Evolutionary conservation across 1,140 invertebrate species (phyloP), one percentile per base, ranked within the genome.

Genomic region (Meteorus sp.): DNA sequence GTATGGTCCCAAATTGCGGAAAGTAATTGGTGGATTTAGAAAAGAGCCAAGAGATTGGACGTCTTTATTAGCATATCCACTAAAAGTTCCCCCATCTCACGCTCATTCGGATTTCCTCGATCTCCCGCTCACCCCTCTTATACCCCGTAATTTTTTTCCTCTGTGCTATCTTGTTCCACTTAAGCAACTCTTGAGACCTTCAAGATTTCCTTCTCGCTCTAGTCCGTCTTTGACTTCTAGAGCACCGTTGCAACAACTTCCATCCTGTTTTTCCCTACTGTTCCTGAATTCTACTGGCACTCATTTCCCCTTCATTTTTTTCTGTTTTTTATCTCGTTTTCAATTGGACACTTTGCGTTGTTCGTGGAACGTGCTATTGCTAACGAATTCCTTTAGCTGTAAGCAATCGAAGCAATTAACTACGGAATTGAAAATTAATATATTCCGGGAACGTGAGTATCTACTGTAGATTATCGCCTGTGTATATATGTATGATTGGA

Each of bases 401-500:
- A 8, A 27, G 29, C n/a, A 50, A 50, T 50, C 47, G 29, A 50
- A 31, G 23, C 47, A 50, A 50, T 50, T 50, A 50, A 13, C 29
- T 50, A 5, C 33, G 25, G 11, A 50, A 50, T 50, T 31, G 47
- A 19, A 50, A 50, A 50, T 50, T 50, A 50, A 50, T 50, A 19
- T 50, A 31, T 31, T 50, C 47, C 25, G 17, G 25, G 19, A 50
- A 6, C 25, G 29, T 31, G 29, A 31, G 15, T 50, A 6, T 9
- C 29, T n/a, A n/a, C n/a, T n/a, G n/a, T n/a, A n/a, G n/a, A n/a
- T n/a, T n/a, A n/a, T n/a, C n/a, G n/a, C n/a, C n/a, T n/a, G n/a
- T n/a, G n/a, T n/a, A n/a, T n/a, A n/a, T n/a, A n/a, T n/a, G n/a
- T n/a, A n/a, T n/a, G n/a, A n/a, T n/a, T n/a, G n/a, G n/a, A n/a